phyloP scores from a whole-genome alignment of 1,140 invertebrate species.

The Tribolium castaneum region DNA sequence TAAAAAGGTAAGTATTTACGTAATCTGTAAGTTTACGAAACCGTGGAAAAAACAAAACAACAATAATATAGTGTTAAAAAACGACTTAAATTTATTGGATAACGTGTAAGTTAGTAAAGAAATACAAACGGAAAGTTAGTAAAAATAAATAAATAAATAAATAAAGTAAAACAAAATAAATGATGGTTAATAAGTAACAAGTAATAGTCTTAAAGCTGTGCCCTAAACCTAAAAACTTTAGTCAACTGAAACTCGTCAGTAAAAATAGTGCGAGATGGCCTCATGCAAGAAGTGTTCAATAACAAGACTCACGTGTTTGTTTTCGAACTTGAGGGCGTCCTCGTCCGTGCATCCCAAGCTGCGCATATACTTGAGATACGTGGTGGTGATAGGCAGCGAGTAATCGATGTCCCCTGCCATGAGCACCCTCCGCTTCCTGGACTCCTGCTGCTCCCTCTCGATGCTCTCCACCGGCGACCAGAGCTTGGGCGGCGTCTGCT shows the following conservation, averaged over 20 bases:
- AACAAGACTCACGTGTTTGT: slow-evolving; percentile 61
- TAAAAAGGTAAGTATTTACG: too few relatives aligned
- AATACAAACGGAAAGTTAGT: slow-evolving; percentile 6
- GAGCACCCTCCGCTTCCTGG: slow-evolving; percentile 44
- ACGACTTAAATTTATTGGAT: slow-evolving; percentile 7
- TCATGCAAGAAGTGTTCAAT: slow-evolving; percentile 61
- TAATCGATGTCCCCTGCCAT: slow-evolving; percentile 75
- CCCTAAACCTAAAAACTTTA: background rate
- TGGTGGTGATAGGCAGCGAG: slow-evolving; percentile 86
- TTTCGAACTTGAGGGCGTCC: slow-evolving; percentile 71
- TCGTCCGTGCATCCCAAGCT: slow-evolving; percentile 72
- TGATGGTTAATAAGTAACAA: background rate
- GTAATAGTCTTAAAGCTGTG: background rate
- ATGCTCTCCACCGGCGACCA: slow-evolving; percentile 66
- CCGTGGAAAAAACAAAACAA: background rate
- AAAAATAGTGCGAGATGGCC: slow-evolving; percentile 52
- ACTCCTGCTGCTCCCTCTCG: slow-evolving; percentile 60
- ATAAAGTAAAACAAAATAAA: slow-evolving; percentile 7
- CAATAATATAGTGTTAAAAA: background rate
- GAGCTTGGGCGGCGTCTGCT: slow-evolving; percentile 60
- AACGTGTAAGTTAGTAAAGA: background rate
- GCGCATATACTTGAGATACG: slow-evolving; percentile 84
- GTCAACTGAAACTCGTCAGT: slow-evolving; percentile 28
- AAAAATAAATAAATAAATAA: slow-evolving; percentile 16
- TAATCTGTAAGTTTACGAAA: background rate